Conservation (phyloP, 1,140 invertebrate genomes). For the Hyles euphorbiae region DNA sequence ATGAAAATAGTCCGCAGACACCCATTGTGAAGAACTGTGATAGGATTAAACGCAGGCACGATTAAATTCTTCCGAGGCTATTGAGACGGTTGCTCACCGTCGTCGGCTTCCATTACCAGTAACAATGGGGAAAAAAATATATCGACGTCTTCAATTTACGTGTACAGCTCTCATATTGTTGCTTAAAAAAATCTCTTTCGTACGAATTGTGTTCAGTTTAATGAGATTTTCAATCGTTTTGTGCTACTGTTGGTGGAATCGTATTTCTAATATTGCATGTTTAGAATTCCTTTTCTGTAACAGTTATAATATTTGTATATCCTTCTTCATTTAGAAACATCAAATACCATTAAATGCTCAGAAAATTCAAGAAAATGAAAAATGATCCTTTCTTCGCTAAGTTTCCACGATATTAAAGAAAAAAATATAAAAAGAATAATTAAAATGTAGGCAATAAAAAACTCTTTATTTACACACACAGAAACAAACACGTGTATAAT, state of each 20-base stretch:
- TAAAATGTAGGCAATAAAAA: constrained; percentile 32
- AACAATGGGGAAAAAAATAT: constrained; percentile 12
- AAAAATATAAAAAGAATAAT: constrained; percentile 11
- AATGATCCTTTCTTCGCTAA: too few species aligned
- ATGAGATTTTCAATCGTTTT: neutral
- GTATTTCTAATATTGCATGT: too few species aligned
- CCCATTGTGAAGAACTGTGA: neutral
- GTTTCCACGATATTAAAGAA: neutral
- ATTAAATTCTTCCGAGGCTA: constrained; percentile 42
- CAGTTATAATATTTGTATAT: too few species aligned
- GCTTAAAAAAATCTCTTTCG: neutral
- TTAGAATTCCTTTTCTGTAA: too few species aligned
- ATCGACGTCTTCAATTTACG: too few species aligned
- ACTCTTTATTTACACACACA: constrained; percentile 50
- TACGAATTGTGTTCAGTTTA: neutral
- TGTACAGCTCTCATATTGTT: too few species aligned
- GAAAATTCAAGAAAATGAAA: too few species aligned
- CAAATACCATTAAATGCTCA: too few species aligned
- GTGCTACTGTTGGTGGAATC: too few species aligned
- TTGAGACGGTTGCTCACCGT: constrained; percentile 17
- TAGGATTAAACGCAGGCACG: constrained; percentile 27
- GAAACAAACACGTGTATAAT: constrained; percentile 32
- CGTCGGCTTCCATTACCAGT: constrained; percentile 26
- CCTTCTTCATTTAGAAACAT: too few species aligned
- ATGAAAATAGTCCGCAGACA: too few species aligned